phyloP scores from a whole-genome alignment of 2,113 vertebrate species.

The Lagopus leucura region DNA sequence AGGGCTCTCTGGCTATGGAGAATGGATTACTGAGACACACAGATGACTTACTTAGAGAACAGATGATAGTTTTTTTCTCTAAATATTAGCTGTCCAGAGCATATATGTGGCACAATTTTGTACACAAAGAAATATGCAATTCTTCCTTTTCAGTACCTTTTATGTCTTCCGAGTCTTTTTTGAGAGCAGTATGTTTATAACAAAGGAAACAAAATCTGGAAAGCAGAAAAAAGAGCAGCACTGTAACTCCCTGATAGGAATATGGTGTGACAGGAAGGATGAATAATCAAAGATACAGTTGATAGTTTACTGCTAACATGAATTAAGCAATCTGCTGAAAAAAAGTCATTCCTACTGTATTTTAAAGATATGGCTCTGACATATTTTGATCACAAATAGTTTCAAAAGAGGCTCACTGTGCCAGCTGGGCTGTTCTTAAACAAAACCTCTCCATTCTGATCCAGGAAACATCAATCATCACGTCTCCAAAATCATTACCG shows the following conservation, averaged over 20 bases:
- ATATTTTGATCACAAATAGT: conserved; percentile 73
- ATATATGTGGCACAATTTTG: neutral
- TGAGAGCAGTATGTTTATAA: conserved; percentile 40
- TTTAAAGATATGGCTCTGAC: conserved; percentile 61
- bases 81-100: neutral
- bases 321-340: conserved; percentile 62
- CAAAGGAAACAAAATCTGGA: conserved; percentile 29
- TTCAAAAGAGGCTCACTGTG: conserved; percentile 49
- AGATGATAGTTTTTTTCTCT: neutral
- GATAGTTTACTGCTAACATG: conserved; percentile 69
- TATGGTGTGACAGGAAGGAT: conserved; percentile 51
- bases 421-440: conserved; percentile 63
- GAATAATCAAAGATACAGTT: conserved; percentile 68
- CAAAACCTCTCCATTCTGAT: conserved; percentile 60
- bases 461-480: conserved; percentile 68
- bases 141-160: neutral
- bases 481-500: conserved; percentile 59
- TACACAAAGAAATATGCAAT: neutral
- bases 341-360: conserved; percentile 55
- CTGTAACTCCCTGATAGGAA: conserved; percentile 53
- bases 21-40: neutral
- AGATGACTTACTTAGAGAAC: neutral
- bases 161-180: neutral
- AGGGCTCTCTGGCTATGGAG: neutral
- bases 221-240: conserved; percentile 60